Base-by-base conservation (phyloP, 2,888 invertebrate genomes). In the Hydrotaea cyrtoneurina region DNA sequence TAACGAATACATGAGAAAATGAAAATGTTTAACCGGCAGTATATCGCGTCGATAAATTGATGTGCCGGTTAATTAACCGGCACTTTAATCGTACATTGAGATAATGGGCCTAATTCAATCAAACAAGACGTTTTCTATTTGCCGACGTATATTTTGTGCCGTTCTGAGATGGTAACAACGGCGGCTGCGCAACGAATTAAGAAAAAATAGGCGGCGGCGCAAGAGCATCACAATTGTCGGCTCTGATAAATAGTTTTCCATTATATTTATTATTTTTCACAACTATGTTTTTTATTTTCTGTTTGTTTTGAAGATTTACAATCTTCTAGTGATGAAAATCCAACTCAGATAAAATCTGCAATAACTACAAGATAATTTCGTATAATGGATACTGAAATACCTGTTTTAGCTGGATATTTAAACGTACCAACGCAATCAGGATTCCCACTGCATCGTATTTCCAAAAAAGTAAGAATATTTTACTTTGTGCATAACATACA, bases 301-400 rank as follows among this genome's bases (percentile, higher is more conserved):
- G 69, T 39, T 46, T 69, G 46, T 23, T 69, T 69, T 69, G 23
- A 69, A 69, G 13, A 69, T 69, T 46, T 46, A 46, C 23, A 69
- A 69, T 46, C 46, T 69, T 69, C 69, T 21, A 23, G 62, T 21
- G 4, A 46, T 46, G n/a, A 69, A 46, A 23, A 7, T n/a, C n/a
- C n/a, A n/a, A n/a, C n/a, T 13, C 5, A 39, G 2, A 19, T 4
- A 2, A 39, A 21, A 10, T 43, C 2, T n/a, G 36, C 5, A 19
- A 43, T 39, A 8, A 19, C 21, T 66, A 21, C n/a, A 31, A 10
- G 15, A 31, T 31, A 62, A 62, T n/a, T 36, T 31, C 36, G 8
- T 39, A 69, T n/a, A 88, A 96, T 96, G 96, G 96, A 96, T 92
- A 94, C 94, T 91, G 96, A 96, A 93, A 95, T 95, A 92, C 95